Base-by-base conservation (phyloP, 1,140 invertebrate species). In the Lordiphosa clarofinis region DNA sequence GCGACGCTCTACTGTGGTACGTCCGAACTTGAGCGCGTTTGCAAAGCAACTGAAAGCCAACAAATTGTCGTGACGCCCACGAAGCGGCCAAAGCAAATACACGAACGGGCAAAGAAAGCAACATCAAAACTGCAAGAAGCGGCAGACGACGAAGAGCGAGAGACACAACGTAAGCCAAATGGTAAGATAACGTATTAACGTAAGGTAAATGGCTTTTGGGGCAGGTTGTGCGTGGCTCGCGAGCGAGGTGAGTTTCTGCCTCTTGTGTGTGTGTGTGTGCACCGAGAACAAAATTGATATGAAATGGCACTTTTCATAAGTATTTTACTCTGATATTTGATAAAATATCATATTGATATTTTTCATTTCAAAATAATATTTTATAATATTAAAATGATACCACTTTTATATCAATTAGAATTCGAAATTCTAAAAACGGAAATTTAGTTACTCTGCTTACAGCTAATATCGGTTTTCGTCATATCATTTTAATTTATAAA, bases 11-110 rank as follows among this genome's bases (percentile, higher is more conserved):
- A 52, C 55, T 28, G 24, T 28, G 5, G 44, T 11, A 66, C 57
- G 67, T 67, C 76, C 61, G 65, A 68, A 73, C 73, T 64, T 59
- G 44, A 65, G 71, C 67, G 72, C 73, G 59, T 54, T 84, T 63
- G 62, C 49, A 47, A 43, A 81, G 62, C 62, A 72, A 81, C 72
- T 76, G 67, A 82, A 68, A 62, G 55, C 59, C 55, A 43, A 58
- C 68, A 82, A 55, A 56, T 79, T 69, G 61, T 69, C 65, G 57
- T 70, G 57, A 19, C 54, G 75, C 75, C 48, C 39, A 47, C 62
- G 64, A 66, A 61, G 59, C 74, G 40, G 4, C 52, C 47, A 67
- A 63, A 63, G 15, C 65, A 56, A 57, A n/a, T n/a, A 37, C 13
- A 40, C 31, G 48, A 56, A 53, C 59, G 40, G 35, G n/a, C 31